A percentile compares a stretch with the other conserved stretches of the same genome.
These are phyloP conservation scores for Actenoides hombroni DNA, from an alignment of 2,113 vertebrate species.

Conservation along the genomic window DNA sequence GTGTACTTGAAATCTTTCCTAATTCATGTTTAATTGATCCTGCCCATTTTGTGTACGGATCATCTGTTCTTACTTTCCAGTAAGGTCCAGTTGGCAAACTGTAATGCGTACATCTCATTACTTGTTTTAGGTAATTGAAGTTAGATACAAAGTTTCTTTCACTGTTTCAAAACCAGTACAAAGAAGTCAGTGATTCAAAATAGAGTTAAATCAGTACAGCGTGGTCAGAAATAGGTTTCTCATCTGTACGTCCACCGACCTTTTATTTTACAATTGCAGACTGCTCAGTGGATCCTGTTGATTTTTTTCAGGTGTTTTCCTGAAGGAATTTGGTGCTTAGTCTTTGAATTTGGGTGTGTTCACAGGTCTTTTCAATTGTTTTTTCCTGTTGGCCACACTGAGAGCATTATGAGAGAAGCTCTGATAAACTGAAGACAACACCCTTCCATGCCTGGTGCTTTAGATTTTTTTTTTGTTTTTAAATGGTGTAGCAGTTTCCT, in stretches of 20 bases:
- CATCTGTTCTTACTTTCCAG: not conserved
- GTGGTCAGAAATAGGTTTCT: not conserved
- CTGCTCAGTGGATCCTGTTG: not conserved
- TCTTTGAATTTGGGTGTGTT: not conserved
- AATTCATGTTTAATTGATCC: not conserved
- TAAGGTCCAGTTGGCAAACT: not conserved
- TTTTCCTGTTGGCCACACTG: not conserved
- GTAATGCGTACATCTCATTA: not conserved
- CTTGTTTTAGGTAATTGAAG: not conserved
- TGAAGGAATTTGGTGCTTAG: not conserved
- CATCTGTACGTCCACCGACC: fast-evolving
- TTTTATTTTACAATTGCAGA: not conserved
- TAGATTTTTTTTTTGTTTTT: not conserved
- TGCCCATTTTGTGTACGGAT: not conserved
- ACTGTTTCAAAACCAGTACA: not conserved
- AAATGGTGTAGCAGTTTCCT: not conserved
- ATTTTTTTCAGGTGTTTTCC: not conserved
- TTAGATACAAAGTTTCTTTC: not conserved
- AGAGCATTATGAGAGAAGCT: not conserved
- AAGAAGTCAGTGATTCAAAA: not conserved
- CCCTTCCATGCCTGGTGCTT: not conserved
- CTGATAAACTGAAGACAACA: not conserved
- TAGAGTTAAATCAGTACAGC: not conserved
- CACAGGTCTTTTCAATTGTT: not conserved
- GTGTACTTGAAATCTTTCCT: not conserved